Base-by-base conservation (phyloP, 1,140 invertebrate genomes). In the Heliconius himera region DNA sequence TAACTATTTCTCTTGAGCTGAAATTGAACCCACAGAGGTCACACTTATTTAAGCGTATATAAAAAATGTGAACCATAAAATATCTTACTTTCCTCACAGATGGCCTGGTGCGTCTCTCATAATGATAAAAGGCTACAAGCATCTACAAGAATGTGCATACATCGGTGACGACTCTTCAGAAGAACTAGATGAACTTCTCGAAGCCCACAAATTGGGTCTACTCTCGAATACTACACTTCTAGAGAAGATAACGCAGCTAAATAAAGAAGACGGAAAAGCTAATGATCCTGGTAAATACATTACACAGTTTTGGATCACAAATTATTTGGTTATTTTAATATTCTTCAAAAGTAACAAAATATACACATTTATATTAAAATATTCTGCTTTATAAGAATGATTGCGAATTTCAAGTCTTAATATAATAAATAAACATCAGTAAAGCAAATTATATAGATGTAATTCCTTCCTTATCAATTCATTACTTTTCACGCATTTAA, bases 81-180 rank as follows among this genome's bases (percentile, higher is more conserved):
- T 22, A 56, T 3, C n/a, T 9, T 22, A 22, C 8, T 72, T 76
- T 73, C 38, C 18, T 74, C 22, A 18, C 16, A 97, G 97, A 87
- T 97, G 96, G 95, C 96, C 96, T 13, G 97, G 97, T 9, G 97
- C 96, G 3, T 97, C 96, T 3, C 91, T 97, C 38, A 96, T 97
- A 70, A 96, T 97, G 85, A 97, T 98, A 54, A 95, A 96, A 84
- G 97, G 97, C 0, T 96, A 97, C 87, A 96, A 96, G 83, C 96
- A 97, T 90, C 91, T 98, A 0, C 96, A 97, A 84, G 96, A 97
- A 81, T 98, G 97, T 84, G 97, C 97, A 0, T 98, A 97, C 89
- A 97, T 98, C 74, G 97, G 97, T 2, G 97, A 97, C 84, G 96
- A 97, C 84, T 97, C 96, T 0, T 97, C 96, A 2, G 97, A 97